Evolutionary conservation across 2,888 invertebrate genomes (phyloP).

Genomic region (Octonoba sinensis): DNA sequence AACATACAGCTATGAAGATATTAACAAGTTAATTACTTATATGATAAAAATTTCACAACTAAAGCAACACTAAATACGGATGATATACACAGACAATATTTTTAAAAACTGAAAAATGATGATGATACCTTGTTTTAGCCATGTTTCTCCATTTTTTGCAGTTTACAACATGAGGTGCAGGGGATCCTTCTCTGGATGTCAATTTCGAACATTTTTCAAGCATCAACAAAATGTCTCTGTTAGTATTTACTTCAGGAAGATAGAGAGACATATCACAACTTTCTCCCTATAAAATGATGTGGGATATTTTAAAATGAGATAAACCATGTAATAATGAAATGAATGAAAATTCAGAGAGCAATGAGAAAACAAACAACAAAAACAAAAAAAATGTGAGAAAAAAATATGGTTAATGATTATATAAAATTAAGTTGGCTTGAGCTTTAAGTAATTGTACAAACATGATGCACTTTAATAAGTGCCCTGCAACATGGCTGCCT

Average conservation of each 20-base stretch:
- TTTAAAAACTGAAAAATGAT: background rate
- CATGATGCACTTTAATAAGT: no score
- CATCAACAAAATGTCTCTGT: constrained; percentile 83
- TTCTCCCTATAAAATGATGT: constrained; percentile 78
- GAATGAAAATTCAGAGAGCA: background rate
- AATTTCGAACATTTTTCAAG: constrained; percentile 90
- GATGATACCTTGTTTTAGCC: constrained; percentile 77
- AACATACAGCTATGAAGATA: no score
- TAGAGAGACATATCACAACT: constrained; percentile 90
- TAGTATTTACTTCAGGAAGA: constrained; percentile 92
- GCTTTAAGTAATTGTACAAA: no score
- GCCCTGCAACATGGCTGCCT: no score
- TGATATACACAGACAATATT: no score
- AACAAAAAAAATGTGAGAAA: no score
- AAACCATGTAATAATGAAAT: background rate
- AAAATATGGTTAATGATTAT: no score
- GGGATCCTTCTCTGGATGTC: constrained; percentile 80
- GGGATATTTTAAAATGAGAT: no score
- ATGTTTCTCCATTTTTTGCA: constrained; percentile 83
- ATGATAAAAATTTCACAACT: no score
- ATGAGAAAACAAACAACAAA: background rate
- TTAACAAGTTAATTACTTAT: no score
- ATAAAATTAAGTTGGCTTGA: no score
- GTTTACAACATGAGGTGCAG: constrained; percentile 67
- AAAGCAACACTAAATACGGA: no score